A percentile compares a stretch with the other conserved stretches of the same genome.
phyloP scores from a whole-genome alignment of 2,797 vertebrate genomes.

The Psittacula derbiana region DNA sequence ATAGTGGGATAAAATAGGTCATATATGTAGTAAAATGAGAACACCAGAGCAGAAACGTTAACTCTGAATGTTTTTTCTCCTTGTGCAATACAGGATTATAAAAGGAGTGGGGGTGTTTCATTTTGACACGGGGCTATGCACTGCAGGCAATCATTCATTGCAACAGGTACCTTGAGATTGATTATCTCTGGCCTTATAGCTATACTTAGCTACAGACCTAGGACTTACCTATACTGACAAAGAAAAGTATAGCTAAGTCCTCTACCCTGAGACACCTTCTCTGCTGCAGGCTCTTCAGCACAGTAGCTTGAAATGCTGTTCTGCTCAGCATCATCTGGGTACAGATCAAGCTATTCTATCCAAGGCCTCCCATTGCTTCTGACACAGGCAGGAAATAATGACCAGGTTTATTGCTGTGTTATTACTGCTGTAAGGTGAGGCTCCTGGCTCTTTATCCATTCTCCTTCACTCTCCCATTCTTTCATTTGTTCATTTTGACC shows the following conservation, averaged over 20 bases:
- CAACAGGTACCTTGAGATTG: background rate
- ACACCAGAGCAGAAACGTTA: background rate
- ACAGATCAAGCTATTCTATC: slow-evolving; percentile 1
- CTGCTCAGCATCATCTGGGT: background rate
- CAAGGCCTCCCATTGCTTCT: background rate
- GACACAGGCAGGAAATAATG: slow-evolving; percentile 27
- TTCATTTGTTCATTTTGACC: slow-evolving; percentile 51
- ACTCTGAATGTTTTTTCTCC: background rate
- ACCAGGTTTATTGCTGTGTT: slow-evolving; percentile 42
- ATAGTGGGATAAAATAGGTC: background rate
- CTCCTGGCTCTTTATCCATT: background rate
- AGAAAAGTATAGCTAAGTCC: background rate
- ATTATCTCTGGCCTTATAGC: background rate
- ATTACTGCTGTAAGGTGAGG: slow-evolving; percentile 29
- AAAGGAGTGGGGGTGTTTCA: background rate
- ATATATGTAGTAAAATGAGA: background rate
- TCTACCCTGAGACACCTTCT: background rate
- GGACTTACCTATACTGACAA: background rate
- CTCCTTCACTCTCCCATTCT: background rate
- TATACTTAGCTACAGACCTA: background rate
- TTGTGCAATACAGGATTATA: background rate
- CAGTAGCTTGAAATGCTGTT: background rate
- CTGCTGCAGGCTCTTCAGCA: background rate
- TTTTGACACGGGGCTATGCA: background rate
- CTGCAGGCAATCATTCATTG: background rate